Percentiles rank a stretch among this genome's conserved stretches.
Conservation (phyloP, 2,797 vertebrate species). For the Acomys russatus region DNA sequence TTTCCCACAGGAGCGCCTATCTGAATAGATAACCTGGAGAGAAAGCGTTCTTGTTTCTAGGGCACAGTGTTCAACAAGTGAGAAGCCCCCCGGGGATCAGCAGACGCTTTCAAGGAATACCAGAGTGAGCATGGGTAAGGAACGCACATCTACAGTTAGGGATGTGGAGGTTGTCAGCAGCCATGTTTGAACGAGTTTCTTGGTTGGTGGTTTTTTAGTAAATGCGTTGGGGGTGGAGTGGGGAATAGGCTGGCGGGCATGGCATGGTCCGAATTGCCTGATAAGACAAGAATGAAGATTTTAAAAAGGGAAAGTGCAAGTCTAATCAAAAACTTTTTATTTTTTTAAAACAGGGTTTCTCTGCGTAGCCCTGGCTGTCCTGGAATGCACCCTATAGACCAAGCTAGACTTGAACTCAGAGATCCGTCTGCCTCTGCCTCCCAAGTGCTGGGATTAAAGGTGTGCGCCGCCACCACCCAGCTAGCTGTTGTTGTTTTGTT, state of each 20-base stretch:
- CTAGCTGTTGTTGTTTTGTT: background rate
- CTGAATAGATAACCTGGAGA: background rate
- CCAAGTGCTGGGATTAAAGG: background rate
- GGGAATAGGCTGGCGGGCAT: background rate
- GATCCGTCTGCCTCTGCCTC: background rate
- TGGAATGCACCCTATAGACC: background rate
- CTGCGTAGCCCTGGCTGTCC: background rate
- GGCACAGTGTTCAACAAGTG: background rate
- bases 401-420: background rate
- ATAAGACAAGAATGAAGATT: background rate
- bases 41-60: background rate
- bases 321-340: background rate
- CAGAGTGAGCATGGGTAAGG: background rate
- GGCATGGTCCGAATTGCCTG: background rate
- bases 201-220: background rate
- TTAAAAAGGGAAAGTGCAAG: background rate
- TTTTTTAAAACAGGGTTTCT: too few relatives aligned
- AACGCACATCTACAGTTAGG: background rate
- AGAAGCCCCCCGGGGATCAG: background rate
- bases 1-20: background rate
- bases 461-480: background rate
- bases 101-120: background rate
- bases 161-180: background rate
- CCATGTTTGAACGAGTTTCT: too few relatives aligned
- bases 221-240: background rate